Percentiles rank a stretch among this genome's conserved stretches.
Evolutionary conservation across 1,140 invertebrate species (phyloP).

Genomic region (Hyles vespertilio): DNA sequence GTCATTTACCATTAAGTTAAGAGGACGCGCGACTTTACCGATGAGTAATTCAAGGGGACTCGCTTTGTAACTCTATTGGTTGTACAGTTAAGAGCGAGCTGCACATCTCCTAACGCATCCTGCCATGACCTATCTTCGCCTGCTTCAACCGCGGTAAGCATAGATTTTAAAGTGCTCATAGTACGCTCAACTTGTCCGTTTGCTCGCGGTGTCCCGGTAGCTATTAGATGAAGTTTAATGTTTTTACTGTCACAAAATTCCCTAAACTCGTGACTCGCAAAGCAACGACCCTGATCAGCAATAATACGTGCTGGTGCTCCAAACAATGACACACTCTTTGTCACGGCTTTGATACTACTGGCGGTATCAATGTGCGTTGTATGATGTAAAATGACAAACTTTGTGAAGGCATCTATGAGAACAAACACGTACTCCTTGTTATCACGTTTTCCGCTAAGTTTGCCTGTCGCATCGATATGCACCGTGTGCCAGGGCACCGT

Average conservation of each 20-base stretch:
- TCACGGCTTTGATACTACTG: constrained; percentile 17
- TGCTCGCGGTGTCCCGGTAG: constrained; percentile 32
- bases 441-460: constrained; percentile 24
- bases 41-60: constrained; percentile 22
- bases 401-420: constrained; percentile 16
- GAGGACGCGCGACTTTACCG: constrained; percentile 14
- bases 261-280: constrained; percentile 24
- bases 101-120: constrained; percentile 21
- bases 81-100: constrained; percentile 26
- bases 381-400: constrained; percentile 19
- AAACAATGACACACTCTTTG: constrained; percentile 19
- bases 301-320: constrained; percentile 25
- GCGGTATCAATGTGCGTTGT: constrained; percentile 21
- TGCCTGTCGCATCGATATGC: constrained; percentile 24
- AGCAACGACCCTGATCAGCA: constrained; percentile 27
- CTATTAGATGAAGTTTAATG: constrained; percentile 33
- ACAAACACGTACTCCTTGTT: constrained; percentile 25
- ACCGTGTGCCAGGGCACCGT: constrained; percentile 20
- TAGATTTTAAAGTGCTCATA: constrained; percentile 29
- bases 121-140: constrained; percentile 33
- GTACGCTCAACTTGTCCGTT: constrained; percentile 44
- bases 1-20: constrained; percentile 13
- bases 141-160: constrained; percentile 21
- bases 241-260: constrained; percentile 18
- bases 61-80: constrained; percentile 16